Percentiles rank a stretch among this genome's conserved stretches.
Evolutionary conservation across 2,797 vertebrate species (phyloP).

Genomic region (Heteromormyrus szaboi): DNA sequence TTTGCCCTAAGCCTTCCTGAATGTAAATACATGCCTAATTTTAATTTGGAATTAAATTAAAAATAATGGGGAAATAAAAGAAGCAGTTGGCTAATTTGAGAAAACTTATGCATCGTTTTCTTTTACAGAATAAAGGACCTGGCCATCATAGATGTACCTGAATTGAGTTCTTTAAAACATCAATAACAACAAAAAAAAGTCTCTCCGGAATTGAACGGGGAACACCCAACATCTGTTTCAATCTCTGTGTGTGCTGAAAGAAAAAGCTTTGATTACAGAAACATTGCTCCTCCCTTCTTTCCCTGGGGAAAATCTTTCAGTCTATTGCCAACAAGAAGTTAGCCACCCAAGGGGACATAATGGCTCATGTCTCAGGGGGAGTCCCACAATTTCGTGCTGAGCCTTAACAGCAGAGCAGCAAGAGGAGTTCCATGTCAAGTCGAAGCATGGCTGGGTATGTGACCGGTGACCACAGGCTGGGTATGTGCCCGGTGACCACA

Average conservation of each 20-base stretch:
- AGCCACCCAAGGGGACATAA: constrained; percentile 54
- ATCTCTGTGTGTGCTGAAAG: constrained; percentile 30
- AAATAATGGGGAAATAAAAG: background rate
- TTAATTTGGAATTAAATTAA: constrained; percentile 24
- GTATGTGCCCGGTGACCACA: no score
- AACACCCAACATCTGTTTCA: constrained; percentile 36
- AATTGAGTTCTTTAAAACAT: constrained; percentile 28
- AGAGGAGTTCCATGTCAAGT: background rate
- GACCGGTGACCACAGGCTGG: no score
- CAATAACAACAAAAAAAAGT: background rate
- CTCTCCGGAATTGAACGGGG: constrained; percentile 26
- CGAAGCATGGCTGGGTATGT: background rate
- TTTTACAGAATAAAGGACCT: background rate
- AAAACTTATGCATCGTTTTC: background rate
- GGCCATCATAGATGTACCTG: constrained; percentile 28
- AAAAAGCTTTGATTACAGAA: constrained; percentile 48
- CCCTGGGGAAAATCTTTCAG: constrained; percentile 37
- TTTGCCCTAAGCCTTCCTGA: constrained; percentile 32
- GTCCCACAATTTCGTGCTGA: constrained; percentile 42
- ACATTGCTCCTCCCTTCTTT: constrained; percentile 30
- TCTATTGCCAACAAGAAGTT: constrained; percentile 59
- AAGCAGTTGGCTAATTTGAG: background rate
- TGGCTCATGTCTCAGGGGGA: constrained; percentile 47
- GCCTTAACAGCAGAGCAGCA: constrained; percentile 50
- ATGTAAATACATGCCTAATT: constrained; percentile 40